phyloP scores from a whole-genome alignment of 2,888 invertebrate species.

The Leptinotarsa rubiginosa region DNA sequence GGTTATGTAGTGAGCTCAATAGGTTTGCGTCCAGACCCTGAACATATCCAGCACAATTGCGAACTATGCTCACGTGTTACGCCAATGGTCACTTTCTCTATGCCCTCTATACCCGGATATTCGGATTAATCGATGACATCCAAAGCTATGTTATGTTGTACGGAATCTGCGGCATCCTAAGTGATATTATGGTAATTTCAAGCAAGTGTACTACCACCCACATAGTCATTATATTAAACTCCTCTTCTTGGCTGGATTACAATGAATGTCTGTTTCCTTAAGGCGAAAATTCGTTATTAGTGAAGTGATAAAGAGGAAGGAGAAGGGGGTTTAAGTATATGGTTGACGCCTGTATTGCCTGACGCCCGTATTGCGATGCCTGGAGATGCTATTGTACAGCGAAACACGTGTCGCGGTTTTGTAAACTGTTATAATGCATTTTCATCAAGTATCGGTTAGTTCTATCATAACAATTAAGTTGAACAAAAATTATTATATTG shows the following conservation, averaged over 20 bases:
- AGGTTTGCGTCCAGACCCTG: not conserved
- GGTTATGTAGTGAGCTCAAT: no score
- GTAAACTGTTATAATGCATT: no score
- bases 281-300: conserved; percentile 21
- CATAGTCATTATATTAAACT: conserved; percentile 38
- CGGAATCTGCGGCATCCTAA: conserved; percentile 43
- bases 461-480: no score
- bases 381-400: no score
- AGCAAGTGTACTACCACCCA: conserved; percentile 35
- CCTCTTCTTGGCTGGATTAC: conserved; percentile 16
- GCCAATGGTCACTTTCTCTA: conserved; percentile 12
- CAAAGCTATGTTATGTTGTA: conserved; percentile 39
- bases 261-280: conserved; percentile 21
- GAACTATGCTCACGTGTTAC: not conserved
- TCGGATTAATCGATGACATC: conserved; percentile 39
- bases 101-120: not conserved
- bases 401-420: no score
- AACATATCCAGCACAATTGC: not conserved
- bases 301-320: not conserved
- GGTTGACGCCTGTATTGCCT: no score
- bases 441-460: no score
- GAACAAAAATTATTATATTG: no score
- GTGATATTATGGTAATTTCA: conserved; percentile 46
- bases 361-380: no score
- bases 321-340: no score